Conservation (phyloP, 1,140 invertebrate species). For the Anastrepha ludens region DNA sequence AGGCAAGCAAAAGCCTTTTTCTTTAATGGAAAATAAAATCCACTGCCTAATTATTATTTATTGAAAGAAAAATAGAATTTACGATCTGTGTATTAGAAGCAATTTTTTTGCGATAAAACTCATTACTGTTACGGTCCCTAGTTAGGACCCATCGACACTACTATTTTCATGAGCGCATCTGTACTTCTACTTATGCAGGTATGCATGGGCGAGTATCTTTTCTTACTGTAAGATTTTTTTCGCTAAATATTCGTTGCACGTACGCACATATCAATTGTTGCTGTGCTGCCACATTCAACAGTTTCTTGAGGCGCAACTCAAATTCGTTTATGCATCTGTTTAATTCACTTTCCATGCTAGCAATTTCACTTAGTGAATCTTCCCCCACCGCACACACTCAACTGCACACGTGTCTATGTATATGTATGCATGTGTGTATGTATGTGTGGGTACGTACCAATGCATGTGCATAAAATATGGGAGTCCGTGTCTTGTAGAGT, state of each 20-base stretch:
- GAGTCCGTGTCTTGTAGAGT: not conserved
- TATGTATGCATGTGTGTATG: too few species aligned
- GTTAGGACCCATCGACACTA: too few species aligned
- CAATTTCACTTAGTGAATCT: not conserved
- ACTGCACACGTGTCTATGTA: not conserved
- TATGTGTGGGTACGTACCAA: not conserved
- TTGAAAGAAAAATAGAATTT: too few species aligned
- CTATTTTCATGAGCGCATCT: too few species aligned
- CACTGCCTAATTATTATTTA: too few species aligned
- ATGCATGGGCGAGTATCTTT: not conserved
- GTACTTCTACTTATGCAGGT: not conserved
- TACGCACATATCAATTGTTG: slow-evolving; percentile 54
- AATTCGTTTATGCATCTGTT: slow-evolving; percentile 49
- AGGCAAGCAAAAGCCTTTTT: too few species aligned
- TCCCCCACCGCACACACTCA: not conserved
- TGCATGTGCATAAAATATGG: not conserved
- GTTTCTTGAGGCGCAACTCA: slow-evolving; percentile 34
- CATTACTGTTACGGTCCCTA: too few species aligned
- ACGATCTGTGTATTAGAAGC: too few species aligned
- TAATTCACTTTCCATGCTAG: slow-evolving; percentile 47
- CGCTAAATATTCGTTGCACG: slow-evolving; percentile 35
- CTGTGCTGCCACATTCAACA: slow-evolving; percentile 30
- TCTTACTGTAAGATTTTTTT: not conserved
- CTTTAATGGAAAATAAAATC: too few species aligned
- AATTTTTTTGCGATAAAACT: too few species aligned